These are phyloP conservation scores for Coenobita brevimanus DNA, from an alignment of 1,140 invertebrate genomes.

Conservation along the genomic window DNA sequence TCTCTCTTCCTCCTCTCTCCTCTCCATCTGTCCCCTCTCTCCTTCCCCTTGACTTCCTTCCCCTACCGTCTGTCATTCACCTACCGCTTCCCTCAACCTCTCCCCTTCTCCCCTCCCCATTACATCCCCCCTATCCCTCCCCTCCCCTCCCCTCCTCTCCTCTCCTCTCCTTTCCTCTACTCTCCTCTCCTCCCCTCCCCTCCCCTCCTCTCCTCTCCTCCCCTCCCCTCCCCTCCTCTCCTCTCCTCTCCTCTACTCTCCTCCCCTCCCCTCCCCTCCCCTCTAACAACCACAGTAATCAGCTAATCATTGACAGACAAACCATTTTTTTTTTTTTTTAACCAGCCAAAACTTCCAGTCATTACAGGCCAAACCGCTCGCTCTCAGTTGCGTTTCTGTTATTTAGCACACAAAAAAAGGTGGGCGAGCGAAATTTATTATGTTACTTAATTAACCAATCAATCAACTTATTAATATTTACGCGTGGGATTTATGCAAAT, in stretches of 20 bases:
- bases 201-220: background rate
- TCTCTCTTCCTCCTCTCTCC: too few species aligned
- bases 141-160: background rate
- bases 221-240: background rate
- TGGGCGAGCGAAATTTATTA: conserved; percentile 47
- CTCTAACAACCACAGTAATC: background rate
- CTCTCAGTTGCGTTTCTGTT: conserved; percentile 34
- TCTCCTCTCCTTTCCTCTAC: too few species aligned
- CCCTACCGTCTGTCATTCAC: too few species aligned
- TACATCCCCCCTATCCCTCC: background rate
- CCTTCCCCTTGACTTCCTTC: too few species aligned
- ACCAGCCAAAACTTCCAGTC: background rate
- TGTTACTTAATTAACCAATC: conserved; percentile 59
- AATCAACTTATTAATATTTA: conserved; percentile 61
- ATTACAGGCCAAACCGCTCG: conserved; percentile 3
- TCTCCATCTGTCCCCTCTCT: too few species aligned
- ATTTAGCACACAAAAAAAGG: conserved; percentile 10
- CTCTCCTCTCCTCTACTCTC: background rate
- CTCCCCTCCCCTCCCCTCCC: background rate
- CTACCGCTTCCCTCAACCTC: background rate
- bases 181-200: background rate
- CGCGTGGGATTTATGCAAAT: conserved; percentile 57
- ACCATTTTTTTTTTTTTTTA: background rate
- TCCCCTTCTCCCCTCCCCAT: background rate
- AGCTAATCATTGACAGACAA: background rate